Evolutionary conservation across 2,888 invertebrate genomes (phyloP).

Genomic region (Parnassius glacialis): DNA sequence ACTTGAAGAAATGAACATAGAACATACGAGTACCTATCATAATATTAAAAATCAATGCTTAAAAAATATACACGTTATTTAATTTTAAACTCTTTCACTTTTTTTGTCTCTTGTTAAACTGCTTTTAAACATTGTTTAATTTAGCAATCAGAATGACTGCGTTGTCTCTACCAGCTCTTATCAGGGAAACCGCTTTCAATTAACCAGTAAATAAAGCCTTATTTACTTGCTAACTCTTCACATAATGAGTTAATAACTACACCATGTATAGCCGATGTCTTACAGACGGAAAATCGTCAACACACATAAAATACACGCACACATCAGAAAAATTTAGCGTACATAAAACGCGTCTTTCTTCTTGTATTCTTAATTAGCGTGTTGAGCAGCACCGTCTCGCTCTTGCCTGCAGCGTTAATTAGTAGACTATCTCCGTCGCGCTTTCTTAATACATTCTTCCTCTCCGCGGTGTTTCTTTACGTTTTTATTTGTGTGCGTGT

Average conservation of each 20-base stretch:
- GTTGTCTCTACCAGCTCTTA: constrained; percentile 66
- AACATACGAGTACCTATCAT: too few species aligned
- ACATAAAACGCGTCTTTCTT: constrained; percentile 83
- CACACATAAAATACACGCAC: constrained; percentile 51
- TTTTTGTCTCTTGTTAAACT: too few species aligned
- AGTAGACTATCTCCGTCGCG: constrained; percentile 75
- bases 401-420: constrained; percentile 71
- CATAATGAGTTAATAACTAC: constrained; percentile 79
- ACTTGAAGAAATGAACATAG: too few species aligned
- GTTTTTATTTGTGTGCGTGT: constrained; percentile 81
- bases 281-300: constrained; percentile 62
- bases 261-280: constrained; percentile 54
- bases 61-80: too few species aligned
- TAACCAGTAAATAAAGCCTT: constrained; percentile 74
- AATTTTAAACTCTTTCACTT: too few species aligned
- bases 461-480: constrained; percentile 79
- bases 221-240: constrained; percentile 76
- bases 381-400: constrained; percentile 64
- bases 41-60: too few species aligned
- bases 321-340: constrained; percentile 60
- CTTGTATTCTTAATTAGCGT: constrained; percentile 87
- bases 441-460: constrained; percentile 82
- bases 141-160: constrained; percentile 40
- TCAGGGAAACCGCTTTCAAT: constrained; percentile 75
- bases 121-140: too few species aligned